These are phyloP conservation scores for Chrysaora quinquecirrha DNA, from an alignment of 30 jellyfish, hydroid and myxozoan genomes.

Conservation along the genomic window DNA sequence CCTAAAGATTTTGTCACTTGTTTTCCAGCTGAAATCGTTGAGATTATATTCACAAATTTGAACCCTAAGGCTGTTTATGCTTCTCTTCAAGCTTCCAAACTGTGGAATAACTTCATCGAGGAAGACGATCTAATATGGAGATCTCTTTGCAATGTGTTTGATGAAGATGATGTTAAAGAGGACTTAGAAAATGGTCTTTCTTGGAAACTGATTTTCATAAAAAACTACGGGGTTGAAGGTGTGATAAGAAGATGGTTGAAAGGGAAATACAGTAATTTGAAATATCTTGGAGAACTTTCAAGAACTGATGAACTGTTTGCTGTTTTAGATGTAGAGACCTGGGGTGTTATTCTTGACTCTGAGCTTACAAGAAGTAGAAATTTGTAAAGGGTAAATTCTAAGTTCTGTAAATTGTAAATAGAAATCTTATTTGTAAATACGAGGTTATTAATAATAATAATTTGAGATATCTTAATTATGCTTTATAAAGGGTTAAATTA, in stretches of 20 bases:
- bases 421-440: too few relatives aligned
- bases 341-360: constrained; percentile 75
- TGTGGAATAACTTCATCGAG: constrained; percentile 56
- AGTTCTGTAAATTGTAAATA: background rate
- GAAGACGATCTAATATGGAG: constrained; percentile 49
- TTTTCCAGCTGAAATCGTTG: constrained; percentile 68
- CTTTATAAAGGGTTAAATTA: too few relatives aligned
- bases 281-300: background rate
- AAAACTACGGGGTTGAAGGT: constrained; percentile 60
- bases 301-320: constrained; percentile 3
- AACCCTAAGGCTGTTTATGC: constrained; percentile 34
- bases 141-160: constrained; percentile 42
- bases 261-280: constrained; percentile 59
- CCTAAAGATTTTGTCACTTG: constrained; percentile 43
- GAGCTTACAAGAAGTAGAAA: constrained; percentile 43
- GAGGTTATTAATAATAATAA: too few relatives aligned
- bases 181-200: constrained; percentile 42
- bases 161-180: constrained; percentile 35
- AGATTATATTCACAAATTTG: constrained; percentile 42
- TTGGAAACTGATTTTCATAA: constrained; percentile 56
- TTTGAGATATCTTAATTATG: too few relatives aligned
- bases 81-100: constrained; percentile 34
- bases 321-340: constrained; percentile 43
- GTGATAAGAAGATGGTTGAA: constrained; percentile 63
- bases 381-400: background rate